Base-by-base conservation (phyloP, 1,140 invertebrate species). In the Brachionus asplanchnoidis region DNA sequence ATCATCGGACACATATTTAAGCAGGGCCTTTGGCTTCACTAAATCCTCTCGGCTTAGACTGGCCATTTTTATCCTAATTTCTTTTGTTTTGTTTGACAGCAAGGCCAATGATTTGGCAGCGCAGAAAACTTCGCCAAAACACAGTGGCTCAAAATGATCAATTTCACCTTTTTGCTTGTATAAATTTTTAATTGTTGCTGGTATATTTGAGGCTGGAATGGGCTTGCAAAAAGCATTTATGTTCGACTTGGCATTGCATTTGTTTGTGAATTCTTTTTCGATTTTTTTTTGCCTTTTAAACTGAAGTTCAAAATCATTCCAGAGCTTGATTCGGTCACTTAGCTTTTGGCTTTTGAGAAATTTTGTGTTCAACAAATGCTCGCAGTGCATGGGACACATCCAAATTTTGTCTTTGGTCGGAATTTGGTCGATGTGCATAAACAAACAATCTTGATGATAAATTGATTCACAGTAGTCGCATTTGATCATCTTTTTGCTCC, bases 341-440 rank as follows among this genome's bases (percentile, higher is more conserved):
- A 84, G 40, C n/a, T 73, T 68, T 8, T 46, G n/a, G 4, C 36
- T 84, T 50, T 56, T 46, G 32, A 84, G 20, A 50, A 84, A 73
- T 40, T 73, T 50, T 9, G 7, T 14, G 20, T 68, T 36, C 32
- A 84, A 36, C 8, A 84, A 11, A 20, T 53, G 94, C 90, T 98
- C 95, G 1, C 95, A 93, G 90, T 98, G 97, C 90, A 95, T 95
- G 0, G 96, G 96, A 90, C 97, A 98, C 95, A 98, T 97, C 96
- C 96, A 98, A 26, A 88, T 85, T 4, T 85, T 84, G 73, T 93
- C 90, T 0, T 94, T 94, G 23, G 93, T 93, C 1, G 96, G 96
- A 85, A 95, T 91, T 6, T 93, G 92, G 0, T 95, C 95, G 20
- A 98, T 89, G 1, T 96, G 96, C 17, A 96, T 95, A 89, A 97